phyloP scores from a whole-genome alignment of 2,113 vertebrate genomes.

The Rhinolophus sinicus region DNA sequence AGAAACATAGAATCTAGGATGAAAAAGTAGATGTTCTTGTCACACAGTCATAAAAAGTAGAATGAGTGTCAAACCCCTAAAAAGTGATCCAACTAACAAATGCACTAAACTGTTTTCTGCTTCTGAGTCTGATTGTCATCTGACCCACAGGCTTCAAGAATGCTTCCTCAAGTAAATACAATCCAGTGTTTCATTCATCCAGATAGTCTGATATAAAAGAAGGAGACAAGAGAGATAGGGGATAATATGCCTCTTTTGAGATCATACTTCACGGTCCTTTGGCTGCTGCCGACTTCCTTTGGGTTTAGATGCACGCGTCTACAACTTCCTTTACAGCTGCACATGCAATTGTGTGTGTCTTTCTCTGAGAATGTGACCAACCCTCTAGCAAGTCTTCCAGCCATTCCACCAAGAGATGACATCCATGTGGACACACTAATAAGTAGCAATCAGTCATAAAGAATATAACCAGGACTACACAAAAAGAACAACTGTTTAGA shows the following conservation, averaged over 20 bases:
- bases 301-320: not conserved
- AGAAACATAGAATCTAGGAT: not conserved
- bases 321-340: not conserved
- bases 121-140: not conserved
- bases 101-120: not conserved
- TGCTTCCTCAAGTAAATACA: not conserved
- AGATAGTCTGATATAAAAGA: conserved; percentile 5
- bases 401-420: not conserved
- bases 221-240: not conserved
- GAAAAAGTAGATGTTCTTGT: not conserved
- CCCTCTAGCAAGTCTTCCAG: not conserved
- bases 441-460: not conserved
- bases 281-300: conserved; percentile 43
- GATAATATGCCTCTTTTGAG: conserved; percentile 25
- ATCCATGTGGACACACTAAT: not conserved
- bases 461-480: not conserved
- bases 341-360: not conserved
- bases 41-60: not conserved
- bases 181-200: not conserved
- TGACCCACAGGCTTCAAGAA: not conserved
- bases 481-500: conserved; percentile 54
- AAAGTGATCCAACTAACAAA: not conserved
- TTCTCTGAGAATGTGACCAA: not conserved
- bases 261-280: conserved; percentile 27
- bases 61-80: not conserved